phyloP scores from a whole-genome alignment of 2,797 vertebrate genomes.

The Echeneis naucrates region DNA sequence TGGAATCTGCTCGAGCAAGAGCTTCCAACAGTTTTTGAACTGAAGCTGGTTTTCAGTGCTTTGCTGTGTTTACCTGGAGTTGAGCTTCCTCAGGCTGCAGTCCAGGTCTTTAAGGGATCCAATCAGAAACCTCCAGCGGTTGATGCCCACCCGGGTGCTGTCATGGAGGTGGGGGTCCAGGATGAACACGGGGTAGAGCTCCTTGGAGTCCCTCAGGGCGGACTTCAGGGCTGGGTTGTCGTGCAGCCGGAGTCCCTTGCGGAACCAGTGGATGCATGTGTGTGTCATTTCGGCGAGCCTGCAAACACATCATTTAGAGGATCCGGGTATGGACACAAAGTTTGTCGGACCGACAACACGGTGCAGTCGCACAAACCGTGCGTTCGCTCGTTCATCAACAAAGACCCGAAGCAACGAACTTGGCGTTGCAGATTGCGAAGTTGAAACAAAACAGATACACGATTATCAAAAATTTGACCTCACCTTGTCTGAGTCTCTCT shows the following conservation, averaged over 20 bases:
- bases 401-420: background rate
- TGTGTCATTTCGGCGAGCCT: constrained; percentile 68
- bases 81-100: constrained; percentile 76
- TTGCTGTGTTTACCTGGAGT: constrained; percentile 74
- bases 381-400: fast-evolving
- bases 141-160: constrained; percentile 63
- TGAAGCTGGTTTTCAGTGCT: background rate
- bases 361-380: background rate
- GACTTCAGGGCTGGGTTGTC: constrained; percentile 83
- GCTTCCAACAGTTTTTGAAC: background rate
- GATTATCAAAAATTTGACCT: fast-evolving
- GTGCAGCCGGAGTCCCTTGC: constrained; percentile 84
- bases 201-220: constrained; percentile 71
- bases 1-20: background rate
- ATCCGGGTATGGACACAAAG: too few species aligned
- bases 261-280: constrained; percentile 84
- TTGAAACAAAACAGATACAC: background rate
- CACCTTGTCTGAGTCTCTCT: background rate
- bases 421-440: background rate
- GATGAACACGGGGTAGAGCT: constrained; percentile 83
- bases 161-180: constrained; percentile 77
- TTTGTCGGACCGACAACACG: background rate
- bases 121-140: constrained; percentile 79
- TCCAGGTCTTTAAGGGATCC: constrained; percentile 82
- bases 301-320: constrained; percentile 2